These are phyloP conservation scores for Triplophysa dalaica DNA, from an alignment of 2,113 vertebrate species.

Conservation along the genomic window DNA sequence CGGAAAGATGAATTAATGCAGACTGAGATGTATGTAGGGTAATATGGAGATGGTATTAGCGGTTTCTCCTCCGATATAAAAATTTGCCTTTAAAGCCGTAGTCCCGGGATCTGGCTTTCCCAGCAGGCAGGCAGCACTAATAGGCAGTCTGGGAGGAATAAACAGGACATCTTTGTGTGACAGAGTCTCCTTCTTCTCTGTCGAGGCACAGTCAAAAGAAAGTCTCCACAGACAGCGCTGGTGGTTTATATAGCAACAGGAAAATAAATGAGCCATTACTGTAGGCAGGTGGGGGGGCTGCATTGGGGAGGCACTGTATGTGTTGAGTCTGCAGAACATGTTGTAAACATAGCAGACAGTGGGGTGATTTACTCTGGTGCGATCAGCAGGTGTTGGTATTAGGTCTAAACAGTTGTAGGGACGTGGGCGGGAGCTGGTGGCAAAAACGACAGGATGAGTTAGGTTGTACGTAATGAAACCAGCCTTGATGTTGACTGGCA, in stretches of 20 bases:
- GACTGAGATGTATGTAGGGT: constrained; percentile 33
- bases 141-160: constrained; percentile 70
- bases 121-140: constrained; percentile 65
- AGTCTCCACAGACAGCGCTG: not conserved
- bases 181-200: constrained; percentile 26
- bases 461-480: constrained; percentile 14
- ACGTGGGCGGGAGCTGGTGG: not conserved
- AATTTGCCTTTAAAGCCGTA: constrained; percentile 18
- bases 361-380: not conserved
- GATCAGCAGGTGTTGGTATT: constrained; percentile 30
- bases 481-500: constrained; percentile 36
- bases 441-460: constrained; percentile 1
- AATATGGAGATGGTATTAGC: constrained; percentile 21
- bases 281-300: constrained; percentile 19
- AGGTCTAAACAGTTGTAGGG: constrained; percentile 8
- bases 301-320: not conserved
- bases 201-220: constrained; percentile 19
- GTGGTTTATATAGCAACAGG: constrained; percentile 29
- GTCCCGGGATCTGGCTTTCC: constrained; percentile 57
- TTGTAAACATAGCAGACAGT: constrained; percentile 10
- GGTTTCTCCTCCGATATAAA: not conserved
- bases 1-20: constrained; percentile 52
- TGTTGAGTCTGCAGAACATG: constrained; percentile 28
- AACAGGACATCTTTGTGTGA: constrained; percentile 34
- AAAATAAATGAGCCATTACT: constrained; percentile 41